A percentile compares a stretch with the other conserved stretches of the same genome.
Conservation (phyloP, 2,888 invertebrate genomes). For the Troglohyphantes excavatus region DNA sequence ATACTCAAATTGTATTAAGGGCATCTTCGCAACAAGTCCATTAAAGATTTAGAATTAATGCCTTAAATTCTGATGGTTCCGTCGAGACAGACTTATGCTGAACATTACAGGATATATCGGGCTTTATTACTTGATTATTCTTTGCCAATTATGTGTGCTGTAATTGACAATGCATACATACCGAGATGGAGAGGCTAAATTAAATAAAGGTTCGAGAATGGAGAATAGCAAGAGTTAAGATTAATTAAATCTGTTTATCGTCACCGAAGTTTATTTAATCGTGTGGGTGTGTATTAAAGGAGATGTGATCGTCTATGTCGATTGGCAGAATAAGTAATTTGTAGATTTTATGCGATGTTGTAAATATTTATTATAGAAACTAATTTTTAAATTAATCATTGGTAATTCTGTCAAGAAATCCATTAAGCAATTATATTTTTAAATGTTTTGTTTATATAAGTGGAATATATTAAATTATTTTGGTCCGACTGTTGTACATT, state of each 20-base stretch:
- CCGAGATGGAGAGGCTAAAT: background rate
- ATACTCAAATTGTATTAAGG: background rate
- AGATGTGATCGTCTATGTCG: too few species aligned
- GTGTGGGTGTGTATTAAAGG: background rate
- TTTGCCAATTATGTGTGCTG: background rate
- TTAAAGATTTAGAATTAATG: background rate
- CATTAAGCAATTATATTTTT: too few species aligned
- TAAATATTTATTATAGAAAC: too few species aligned
- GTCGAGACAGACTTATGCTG: background rate
- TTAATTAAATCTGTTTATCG: slow-evolving; percentile 9
- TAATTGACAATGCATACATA: slow-evolving; percentile 5
- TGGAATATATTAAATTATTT: too few species aligned
- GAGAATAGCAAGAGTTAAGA: background rate
- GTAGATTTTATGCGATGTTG: too few species aligned
- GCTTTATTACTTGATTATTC: background rate
- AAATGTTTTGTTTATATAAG: too few species aligned
- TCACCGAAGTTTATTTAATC: background rate
- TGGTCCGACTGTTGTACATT: too few species aligned
- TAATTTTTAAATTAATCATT: too few species aligned
- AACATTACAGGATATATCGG: background rate
- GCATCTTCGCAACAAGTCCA: background rate
- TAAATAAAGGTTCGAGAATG: background rate
- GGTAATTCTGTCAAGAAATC: too few species aligned
- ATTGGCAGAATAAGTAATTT: too few species aligned
- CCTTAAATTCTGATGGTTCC: background rate